phyloP scores from a whole-genome alignment of 1,140 invertebrate genomes.

The Ladona fulva region DNA sequence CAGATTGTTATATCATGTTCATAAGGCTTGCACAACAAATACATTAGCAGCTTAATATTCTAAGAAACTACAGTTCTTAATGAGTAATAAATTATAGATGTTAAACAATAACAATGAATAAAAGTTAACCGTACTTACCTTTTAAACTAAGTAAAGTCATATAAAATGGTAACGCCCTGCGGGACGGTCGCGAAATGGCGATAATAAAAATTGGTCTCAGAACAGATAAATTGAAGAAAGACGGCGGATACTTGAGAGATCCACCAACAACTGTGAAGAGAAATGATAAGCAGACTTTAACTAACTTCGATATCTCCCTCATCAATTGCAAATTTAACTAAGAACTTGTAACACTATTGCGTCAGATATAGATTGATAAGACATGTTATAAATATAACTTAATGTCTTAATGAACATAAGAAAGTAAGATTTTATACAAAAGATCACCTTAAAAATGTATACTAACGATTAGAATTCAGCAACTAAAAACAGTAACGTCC shows the following conservation, averaged over 20 bases:
- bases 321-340: no score
- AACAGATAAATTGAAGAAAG: slow-evolving; percentile 15
- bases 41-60: no score
- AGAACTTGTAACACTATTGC: neutral
- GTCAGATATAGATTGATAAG: neutral
- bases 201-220: slow-evolving; percentile 34
- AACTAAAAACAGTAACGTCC: neutral
- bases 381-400: neutral
- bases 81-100: neutral
- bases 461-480: neutral
- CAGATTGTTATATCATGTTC: no score
- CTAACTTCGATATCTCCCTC: no score
- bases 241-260: slow-evolving; percentile 17
- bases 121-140: slow-evolving; percentile 42
- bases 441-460: neutral
- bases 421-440: neutral
- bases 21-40: no score
- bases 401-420: neutral
- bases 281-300: neutral
- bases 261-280: slow-evolving; percentile 21
- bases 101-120: neutral
- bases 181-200: slow-evolving; percentile 52
- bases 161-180: slow-evolving; percentile 73
- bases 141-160: slow-evolving; percentile 59
- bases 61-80: neutral